Conservation (phyloP, 2,888 invertebrate genomes). For the Cheilosia grossa region DNA sequence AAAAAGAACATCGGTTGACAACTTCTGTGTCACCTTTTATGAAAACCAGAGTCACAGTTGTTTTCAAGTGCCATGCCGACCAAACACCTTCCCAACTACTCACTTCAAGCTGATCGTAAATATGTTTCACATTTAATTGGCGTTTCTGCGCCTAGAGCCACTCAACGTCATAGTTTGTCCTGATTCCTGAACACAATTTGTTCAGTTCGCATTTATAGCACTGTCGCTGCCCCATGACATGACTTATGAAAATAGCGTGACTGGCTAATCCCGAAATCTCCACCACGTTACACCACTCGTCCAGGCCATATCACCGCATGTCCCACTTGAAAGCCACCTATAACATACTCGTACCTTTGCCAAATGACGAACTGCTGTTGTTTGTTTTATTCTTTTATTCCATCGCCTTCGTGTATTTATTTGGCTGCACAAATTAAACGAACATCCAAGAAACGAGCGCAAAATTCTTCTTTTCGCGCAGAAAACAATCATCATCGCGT, state of each 20-base stretch:
- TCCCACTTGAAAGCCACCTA: constrained; percentile 46
- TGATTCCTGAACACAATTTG: constrained; percentile 39
- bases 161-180: constrained; percentile 9
- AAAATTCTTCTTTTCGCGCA: constrained; percentile 57
- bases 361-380: constrained; percentile 55
- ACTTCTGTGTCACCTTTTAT: no score
- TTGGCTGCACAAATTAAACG: constrained; percentile 63
- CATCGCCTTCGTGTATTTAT: constrained; percentile 49
- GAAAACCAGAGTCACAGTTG: no score
- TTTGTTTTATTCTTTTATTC: constrained; percentile 2
- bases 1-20: no score
- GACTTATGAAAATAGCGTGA: constrained; percentile 75
- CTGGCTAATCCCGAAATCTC: constrained; percentile 69
- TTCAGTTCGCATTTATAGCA: constrained; percentile 49
- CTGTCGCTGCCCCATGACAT: constrained; percentile 66
- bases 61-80: no score
- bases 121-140: constrained; percentile 48
- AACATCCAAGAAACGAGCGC: constrained; percentile 54
- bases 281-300: constrained; percentile 69
- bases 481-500: constrained; percentile 64
- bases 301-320: constrained; percentile 64
- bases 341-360: constrained; percentile 41
- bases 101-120: background rate
- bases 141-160: background rate
- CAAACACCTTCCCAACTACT: background rate